Evolutionary conservation across 2,888 invertebrate species (phyloP), one percentile per base, ranked within the genome.

Genomic region (Leptinotarsa haldemani): DNA sequence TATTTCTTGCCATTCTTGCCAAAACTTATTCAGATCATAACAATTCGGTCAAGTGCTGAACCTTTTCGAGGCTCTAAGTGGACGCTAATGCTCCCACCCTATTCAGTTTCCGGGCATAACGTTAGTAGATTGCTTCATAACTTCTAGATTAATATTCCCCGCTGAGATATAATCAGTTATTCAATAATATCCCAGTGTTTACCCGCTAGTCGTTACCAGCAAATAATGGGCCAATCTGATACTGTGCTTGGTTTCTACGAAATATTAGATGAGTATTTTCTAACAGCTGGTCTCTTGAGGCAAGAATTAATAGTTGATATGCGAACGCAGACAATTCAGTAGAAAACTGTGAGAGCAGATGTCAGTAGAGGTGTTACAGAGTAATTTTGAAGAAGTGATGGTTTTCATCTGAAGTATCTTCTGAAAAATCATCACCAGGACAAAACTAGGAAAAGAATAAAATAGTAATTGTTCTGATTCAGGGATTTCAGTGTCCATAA

Each of bases 101-200:
- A 13, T 22, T 0, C 22, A 13, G 22, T 18, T 15, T 56, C 13
- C 56, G 20, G 4, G 56, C 56, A 25, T 15, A 22, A 4, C 20
- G 56, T 56, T 22, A 56, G 4, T 56, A 22, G 18, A 56, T 56
- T 56, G 56, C 56, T 15, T 12, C 56, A 56, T 18, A 56, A 56
- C 56, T 56, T 22, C 20, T 20, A 15, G 3, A 22, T 22, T 22
- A 56, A 56, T 56, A 56, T 56, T 56, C 56, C 56, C 56, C 56
- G 22, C 56, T 22, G 22, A 56, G 56, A 56, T 22, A 56, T 25
- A 22, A 56, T 56, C 56, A 22, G 56, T 56, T 56, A 56, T 56
- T 56, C 56, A 20, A 20, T 56, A 56, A 56, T 22, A 13, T 56
- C 15, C 56, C 4, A 20, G 13, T 22, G 56, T 56, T 56, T 56